A percentile compares a stretch with the other conserved stretches of the same genome.
Evolutionary conservation across 2,888 invertebrate species (phyloP).

Genomic region (Acanthosepion pharaonis): DNA sequence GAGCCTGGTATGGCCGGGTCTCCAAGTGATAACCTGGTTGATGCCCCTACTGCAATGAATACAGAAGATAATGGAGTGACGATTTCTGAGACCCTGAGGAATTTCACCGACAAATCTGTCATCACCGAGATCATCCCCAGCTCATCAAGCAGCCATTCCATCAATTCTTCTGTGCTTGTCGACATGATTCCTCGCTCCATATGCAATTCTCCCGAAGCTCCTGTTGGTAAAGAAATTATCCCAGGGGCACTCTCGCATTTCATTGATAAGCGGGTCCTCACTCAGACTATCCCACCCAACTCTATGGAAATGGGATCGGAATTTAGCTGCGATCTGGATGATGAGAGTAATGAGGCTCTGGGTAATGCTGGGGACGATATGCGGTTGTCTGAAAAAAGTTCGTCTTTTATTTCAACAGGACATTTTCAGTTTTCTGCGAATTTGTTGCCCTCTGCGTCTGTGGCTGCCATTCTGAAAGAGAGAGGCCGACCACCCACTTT

Average conservation of each 20-base stretch:
- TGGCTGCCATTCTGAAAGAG: neutral
- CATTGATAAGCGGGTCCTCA: constrained; percentile 13
- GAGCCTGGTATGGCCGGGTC: neutral
- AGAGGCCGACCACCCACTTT: neutral
- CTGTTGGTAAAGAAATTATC: constrained; percentile 44
- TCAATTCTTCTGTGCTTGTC: constrained; percentile 36
- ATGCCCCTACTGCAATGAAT: neutral
- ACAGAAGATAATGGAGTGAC: neutral
- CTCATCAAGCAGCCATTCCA: constrained; percentile 34
- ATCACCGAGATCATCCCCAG: constrained; percentile 41
- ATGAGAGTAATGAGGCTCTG: neutral
- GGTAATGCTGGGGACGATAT: neutral
- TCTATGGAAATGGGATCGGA: neutral
- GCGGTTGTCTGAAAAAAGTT: neutral
- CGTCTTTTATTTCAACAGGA: neutral
- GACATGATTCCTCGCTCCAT: constrained; percentile 36
- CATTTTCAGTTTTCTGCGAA: neutral
- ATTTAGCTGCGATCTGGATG: neutral
- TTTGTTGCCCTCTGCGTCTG: neutral
- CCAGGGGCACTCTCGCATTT: constrained; percentile 42
- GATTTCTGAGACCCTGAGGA: neutral
- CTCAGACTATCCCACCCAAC: neutral
- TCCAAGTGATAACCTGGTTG: neutral
- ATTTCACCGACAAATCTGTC: constrained; percentile 35
- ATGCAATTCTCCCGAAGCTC: constrained; percentile 25